Percentiles rank a stretch among this genome's conserved stretches.
Evolutionary conservation across 2,113 vertebrate species (phyloP).

Genomic region (Burhinus oedicnemus): DNA sequence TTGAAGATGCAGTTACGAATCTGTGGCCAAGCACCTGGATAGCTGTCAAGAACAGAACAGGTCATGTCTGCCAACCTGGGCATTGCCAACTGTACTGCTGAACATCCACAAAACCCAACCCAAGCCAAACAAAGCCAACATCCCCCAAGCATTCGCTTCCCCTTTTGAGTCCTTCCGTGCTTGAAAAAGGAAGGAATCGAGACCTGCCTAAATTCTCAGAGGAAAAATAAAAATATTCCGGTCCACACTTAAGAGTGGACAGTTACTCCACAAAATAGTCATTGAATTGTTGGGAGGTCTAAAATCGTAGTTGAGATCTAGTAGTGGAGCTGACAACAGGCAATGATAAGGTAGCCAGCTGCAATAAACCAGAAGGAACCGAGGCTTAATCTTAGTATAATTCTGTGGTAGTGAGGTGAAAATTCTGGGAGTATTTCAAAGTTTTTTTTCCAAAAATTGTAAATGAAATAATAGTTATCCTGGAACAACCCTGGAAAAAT

Average conservation of each 20-base stretch:
- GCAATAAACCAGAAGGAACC: background rate
- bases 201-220: background rate
- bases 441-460: background rate
- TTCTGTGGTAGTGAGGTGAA: background rate
- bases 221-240: background rate
- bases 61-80: background rate
- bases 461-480: background rate
- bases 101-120: background rate
- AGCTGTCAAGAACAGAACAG: background rate
- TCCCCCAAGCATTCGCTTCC: background rate
- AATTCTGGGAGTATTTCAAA: background rate
- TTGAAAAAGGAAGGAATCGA: background rate
- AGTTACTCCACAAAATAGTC: background rate
- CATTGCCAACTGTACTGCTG: background rate
- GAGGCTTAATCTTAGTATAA: background rate
- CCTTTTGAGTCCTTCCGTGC: background rate
- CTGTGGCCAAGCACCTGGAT: background rate
- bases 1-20: background rate
- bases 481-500: background rate
- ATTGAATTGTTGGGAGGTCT: background rate
- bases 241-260: background rate
- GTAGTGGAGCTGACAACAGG: background rate
- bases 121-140: background rate
- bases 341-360: background rate
- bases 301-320: background rate